These are phyloP conservation scores for Drosophila rhopaloa DNA, from an alignment of 1,140 invertebrate genomes.

Conservation along the genomic window DNA sequence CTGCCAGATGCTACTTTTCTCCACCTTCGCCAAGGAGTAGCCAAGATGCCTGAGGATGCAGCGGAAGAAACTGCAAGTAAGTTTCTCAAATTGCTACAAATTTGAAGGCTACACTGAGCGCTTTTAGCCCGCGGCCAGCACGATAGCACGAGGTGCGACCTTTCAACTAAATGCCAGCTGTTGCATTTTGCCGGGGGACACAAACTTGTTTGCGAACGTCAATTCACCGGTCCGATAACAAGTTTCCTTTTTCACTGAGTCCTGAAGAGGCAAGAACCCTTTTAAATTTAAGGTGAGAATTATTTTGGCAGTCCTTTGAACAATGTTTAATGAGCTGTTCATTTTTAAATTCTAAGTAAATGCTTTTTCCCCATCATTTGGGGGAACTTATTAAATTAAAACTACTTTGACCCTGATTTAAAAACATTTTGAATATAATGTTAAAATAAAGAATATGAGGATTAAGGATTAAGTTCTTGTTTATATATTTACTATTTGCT, in stretches of 20 bases:
- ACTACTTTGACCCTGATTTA: too few relatives aligned
- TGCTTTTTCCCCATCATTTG: too few relatives aligned
- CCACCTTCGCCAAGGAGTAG: neutral
- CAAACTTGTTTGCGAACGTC: constrained; percentile 12
- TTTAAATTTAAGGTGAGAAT: neutral
- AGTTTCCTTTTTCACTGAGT: constrained; percentile 9
- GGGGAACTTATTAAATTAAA: too few relatives aligned
- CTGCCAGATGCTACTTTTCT: constrained; percentile 54
- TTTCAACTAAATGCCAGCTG: constrained; percentile 29
- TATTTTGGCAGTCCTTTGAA: neutral
- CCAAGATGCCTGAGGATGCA: constrained; percentile 37
- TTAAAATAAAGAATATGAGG: too few relatives aligned
- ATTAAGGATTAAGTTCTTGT: too few relatives aligned
- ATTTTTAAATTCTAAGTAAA: neutral
- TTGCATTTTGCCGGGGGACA: constrained; percentile 1
- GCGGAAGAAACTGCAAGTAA: constrained; percentile 81
- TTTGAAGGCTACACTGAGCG: constrained; percentile 67
- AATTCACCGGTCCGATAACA: constrained; percentile 35
- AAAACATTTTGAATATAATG: too few relatives aligned
- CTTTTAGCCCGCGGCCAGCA: constrained; percentile 27
- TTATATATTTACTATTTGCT: too few relatives aligned
- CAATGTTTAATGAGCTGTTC: neutral
- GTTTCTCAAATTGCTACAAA: constrained; percentile 77
- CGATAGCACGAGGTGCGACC: constrained; percentile 6
- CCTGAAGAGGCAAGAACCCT: neutral